Base-by-base conservation (phyloP, 2,888 invertebrate species). In the Cetonia aurata region DNA sequence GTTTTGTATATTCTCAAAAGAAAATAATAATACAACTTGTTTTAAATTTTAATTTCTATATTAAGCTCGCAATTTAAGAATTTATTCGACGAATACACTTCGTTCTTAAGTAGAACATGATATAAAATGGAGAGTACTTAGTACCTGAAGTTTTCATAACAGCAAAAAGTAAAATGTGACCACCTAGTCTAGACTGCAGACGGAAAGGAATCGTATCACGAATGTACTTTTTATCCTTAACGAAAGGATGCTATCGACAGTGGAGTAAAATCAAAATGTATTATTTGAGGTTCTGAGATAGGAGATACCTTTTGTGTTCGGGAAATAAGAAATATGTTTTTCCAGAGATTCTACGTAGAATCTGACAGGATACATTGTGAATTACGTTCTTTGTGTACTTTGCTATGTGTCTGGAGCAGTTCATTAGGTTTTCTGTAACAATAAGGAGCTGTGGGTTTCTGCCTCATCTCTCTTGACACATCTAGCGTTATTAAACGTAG, bases 351-450 rank as follows among this genome's bases (percentile, higher is more conserved):
- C 48, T 25, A 62, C 48, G 37, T 8, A 33, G 48, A 62, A 62
- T 62, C 62, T 50, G 48, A 37, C 59, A 50, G n/a, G 33, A 50
- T 48, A 62, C 62, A 42, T 62, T 48, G 48, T 50, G 62, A 48
- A 62, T 48, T 50, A 33, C 33, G 33, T 17, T 37, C 62, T 50
- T 62, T 62, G 46, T 59, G 44, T 44, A 53, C 33, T 53, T 12
- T 25, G 12, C 44, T 59, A 17, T 62, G 62, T 37, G 62, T 62
- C 48, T 25, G 15, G 25, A 6, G 50, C 37, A 62, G 62, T 48
- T 62, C 62, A 50, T 62, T 62, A 62, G 37, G 12, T 62, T 62
- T 48, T 25, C n/a, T 59, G 19, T 17, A 46, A 19, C n/a, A 25
- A 25, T 25, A 25, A 25, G 25, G 4, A 25, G 13, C 59, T 42